Conservation (phyloP, 2,113 vertebrate species). For the Jaculus jaculus region DNA sequence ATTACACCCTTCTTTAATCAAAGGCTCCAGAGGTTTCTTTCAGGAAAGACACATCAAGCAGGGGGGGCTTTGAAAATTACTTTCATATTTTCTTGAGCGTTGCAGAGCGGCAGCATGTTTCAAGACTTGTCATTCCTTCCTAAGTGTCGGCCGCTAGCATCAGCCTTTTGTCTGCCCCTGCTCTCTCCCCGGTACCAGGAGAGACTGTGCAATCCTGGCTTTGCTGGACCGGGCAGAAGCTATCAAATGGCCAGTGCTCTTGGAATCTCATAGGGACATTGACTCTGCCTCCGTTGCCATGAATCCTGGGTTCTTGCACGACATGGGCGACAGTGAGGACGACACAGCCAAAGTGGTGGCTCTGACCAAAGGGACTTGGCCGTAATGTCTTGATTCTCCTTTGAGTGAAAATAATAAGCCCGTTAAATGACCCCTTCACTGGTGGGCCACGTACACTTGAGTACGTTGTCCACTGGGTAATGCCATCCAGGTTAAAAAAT, state of each 20-base stretch:
- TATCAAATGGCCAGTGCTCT: slow-evolving; percentile 74
- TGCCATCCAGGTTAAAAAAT: background rate
- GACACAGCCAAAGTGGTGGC: slow-evolving; percentile 41
- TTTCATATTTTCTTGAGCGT: slow-evolving; percentile 69
- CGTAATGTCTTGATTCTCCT: slow-evolving; percentile 45
- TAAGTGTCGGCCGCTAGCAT: slow-evolving; percentile 38
- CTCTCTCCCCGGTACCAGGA: slow-evolving; percentile 63
- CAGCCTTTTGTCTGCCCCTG: slow-evolving; percentile 59
- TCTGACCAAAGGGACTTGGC: slow-evolving; percentile 40
- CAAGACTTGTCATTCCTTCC: slow-evolving; percentile 71
- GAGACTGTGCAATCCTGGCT: slow-evolving; percentile 55
- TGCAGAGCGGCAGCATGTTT: slow-evolving; percentile 55
- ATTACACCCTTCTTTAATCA: slow-evolving; percentile 76
- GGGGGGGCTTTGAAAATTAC: slow-evolving; percentile 69
- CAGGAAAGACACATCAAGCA: slow-evolving; percentile 60
- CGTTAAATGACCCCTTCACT: background rate
- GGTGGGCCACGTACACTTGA: background rate
- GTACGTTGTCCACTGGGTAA: background rate
- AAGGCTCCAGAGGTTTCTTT: slow-evolving; percentile 70
- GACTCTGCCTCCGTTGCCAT: slow-evolving; percentile 70
- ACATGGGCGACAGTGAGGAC: slow-evolving; percentile 30
- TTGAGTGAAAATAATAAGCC: slow-evolving; percentile 11
- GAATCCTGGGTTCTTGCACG: slow-evolving; percentile 45
- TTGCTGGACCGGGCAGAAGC: slow-evolving; percentile 56
- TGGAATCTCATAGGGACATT: slow-evolving; percentile 67